A percentile compares a stretch with the other conserved stretches of the same genome.
Conservation (phyloP, 2,113 vertebrate species). For the Halcyon malimbica region DNA sequence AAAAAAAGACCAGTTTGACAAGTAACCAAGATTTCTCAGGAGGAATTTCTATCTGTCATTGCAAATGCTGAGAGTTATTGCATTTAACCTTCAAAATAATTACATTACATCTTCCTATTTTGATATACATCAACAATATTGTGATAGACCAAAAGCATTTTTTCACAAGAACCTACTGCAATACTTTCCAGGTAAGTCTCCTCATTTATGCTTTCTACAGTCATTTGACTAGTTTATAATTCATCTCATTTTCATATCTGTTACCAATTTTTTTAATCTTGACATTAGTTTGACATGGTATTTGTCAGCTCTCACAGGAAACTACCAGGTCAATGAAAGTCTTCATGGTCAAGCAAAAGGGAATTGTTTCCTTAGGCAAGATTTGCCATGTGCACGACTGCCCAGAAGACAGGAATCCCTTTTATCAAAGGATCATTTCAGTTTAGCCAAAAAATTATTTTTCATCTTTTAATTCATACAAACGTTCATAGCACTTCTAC, state of each 20-base stretch:
- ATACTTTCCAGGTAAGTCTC: neutral
- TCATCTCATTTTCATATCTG: neutral
- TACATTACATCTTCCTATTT: neutral
- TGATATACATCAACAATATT: neutral
- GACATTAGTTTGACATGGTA: neutral
- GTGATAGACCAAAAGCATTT: neutral
- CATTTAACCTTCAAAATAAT: neutral
- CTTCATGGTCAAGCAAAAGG: neutral
- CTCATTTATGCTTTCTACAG: neutral
- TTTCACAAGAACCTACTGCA: neutral
- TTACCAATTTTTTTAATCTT: neutral
- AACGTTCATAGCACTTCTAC: neutral
- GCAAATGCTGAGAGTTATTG: neutral
- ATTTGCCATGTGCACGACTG: too few relatives aligned
- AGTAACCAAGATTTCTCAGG: neutral
- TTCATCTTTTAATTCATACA: neutral
- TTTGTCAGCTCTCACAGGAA: neutral
- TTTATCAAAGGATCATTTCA: neutral
- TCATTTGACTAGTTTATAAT: neutral
- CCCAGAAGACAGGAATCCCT: neutral
- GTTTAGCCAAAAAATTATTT: neutral
- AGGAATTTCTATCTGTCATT: neutral
- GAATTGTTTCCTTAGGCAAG: neutral
- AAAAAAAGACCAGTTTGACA: neutral
- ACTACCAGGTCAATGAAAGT: neutral